These are phyloP conservation scores for Dolichallabes microphthalmus DNA, from an alignment of 2,113 vertebrate species.

Conservation along the genomic window DNA sequence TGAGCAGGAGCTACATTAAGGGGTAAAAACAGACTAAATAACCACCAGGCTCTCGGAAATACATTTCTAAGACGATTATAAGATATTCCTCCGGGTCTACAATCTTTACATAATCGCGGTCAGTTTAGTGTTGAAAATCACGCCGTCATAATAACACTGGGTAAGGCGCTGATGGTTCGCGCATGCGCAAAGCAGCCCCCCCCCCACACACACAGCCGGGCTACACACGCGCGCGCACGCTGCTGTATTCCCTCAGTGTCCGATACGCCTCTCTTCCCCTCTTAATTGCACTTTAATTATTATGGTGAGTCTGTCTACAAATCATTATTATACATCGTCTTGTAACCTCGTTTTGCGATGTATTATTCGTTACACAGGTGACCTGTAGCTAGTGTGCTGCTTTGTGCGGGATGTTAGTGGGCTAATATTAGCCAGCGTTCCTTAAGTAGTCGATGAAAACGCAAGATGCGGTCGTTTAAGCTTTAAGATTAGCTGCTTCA, in stretches of 20 bases:
- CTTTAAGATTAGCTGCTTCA: not conserved
- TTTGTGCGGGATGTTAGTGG: slow-evolving; percentile 19
- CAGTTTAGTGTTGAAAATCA: not conserved
- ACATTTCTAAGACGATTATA: no score
- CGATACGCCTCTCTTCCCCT: not conserved
- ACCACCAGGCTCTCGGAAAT: no score
- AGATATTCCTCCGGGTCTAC: not conserved
- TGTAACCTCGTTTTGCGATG: not conserved
- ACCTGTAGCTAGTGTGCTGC: not conserved
- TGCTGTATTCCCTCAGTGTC: not conserved
- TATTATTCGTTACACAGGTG: not conserved
- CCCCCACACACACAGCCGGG: slow-evolving; percentile 15
- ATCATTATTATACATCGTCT: not conserved
- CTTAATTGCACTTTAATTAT: not conserved
- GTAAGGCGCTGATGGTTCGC: not conserved
- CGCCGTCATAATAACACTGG: not conserved
- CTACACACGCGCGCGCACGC: not conserved
- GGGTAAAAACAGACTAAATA: no score
- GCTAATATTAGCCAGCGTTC: slow-evolving; percentile 22
- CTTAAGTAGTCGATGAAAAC: not conserved
- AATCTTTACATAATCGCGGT: not conserved
- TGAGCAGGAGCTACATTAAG: no score
- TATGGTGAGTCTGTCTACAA: slow-evolving; percentile 41
- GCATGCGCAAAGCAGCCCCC: slow-evolving; percentile 45
- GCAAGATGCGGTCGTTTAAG: not conserved